Base-by-base conservation (phyloP, 2,113 vertebrate species). In the Helogale parvula region DNA sequence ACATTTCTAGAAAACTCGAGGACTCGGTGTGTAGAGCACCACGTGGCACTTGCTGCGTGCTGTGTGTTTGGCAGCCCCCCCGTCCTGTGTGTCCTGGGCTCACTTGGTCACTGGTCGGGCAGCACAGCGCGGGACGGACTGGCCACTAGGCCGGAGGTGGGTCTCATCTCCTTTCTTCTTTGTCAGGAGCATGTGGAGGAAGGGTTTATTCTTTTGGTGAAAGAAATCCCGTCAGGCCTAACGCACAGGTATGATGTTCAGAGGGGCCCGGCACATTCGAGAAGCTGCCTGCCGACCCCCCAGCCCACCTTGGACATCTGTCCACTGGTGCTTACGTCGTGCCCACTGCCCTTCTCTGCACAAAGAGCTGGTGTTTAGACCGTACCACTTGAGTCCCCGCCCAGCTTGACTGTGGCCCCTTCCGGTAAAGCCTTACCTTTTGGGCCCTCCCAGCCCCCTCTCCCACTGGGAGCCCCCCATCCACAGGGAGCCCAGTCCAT, bases 261-360 rank as follows among this genome's bases (percentile, higher is more conserved):
- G 2, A 3, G n/a, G 35, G 25, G 25, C 52, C 17, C 5, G 5
- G n/a, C 3, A 14, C 0, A 0, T 9, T 23, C 0, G 0, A 19
- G 57, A 7, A 19, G 52, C 50, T 0, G 9, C 19, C 17, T 27
- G 27, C 3, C 5, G 45, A 25, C 3, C 17, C 27, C 4, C 15
- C 11, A 3, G 47, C 23, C 25, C 10, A 1, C 52, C 52, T 33
- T 41, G 15, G 8, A 0, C 15, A 1, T 12, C 33, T 29, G 12
- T 27, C 10, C 41, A 1, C 27, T 19, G 8, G 19, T 19, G 17
- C 38, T 0, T 0, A 19, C 5, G 19, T 72, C 19, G 12, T 21
- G 0, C 50, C 21, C 10, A 3, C 47, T 0, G 0, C 83, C n/a
- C 19, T 41, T 33, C n/a, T 45, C 68, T 1, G 14, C 81, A 27